Percentiles rank a stretch among this genome's conserved stretches.
Evolutionary conservation across 1,140 invertebrate species (phyloP).

Genomic region (Brachionus asplanchnoidis): DNA sequence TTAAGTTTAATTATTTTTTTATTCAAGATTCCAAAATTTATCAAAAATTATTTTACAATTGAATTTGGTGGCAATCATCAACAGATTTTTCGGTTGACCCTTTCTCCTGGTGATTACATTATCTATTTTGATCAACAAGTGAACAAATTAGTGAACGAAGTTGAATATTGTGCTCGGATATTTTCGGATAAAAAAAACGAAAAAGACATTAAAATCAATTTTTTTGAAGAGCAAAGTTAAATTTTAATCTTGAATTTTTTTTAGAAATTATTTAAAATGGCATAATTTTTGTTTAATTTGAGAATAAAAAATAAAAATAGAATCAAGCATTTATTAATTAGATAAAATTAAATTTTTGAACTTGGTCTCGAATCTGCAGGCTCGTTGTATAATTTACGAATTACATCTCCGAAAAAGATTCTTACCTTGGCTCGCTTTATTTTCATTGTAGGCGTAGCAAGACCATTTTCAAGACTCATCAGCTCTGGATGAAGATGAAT

Average conservation of each 20-base stretch:
- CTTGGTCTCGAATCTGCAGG: not conserved
- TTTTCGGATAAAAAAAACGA: not conserved
- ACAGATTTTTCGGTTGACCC: not conserved
- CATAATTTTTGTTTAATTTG: not conserved
- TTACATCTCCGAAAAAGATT: slow-evolving; percentile 1
- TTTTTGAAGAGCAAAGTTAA: slow-evolving; percentile 17
- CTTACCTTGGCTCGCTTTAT: slow-evolving; percentile 66
- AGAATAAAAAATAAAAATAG: not conserved
- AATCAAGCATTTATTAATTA: not conserved
- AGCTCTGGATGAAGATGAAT: slow-evolving; percentile 78
- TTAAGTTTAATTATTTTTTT: not conserved
- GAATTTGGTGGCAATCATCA: slow-evolving; percentile 13
- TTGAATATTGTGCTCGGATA: not conserved
- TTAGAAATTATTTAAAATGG: not conserved
- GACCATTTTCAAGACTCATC: slow-evolving; percentile 91
- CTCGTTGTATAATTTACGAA: not conserved
- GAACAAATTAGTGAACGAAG: not conserved
- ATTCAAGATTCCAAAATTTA: not conserved
- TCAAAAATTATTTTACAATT: not conserved
- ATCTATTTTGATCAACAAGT: not conserved
- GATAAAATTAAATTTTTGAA: not conserved
- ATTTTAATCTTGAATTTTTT: not conserved
- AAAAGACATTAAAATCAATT: not conserved
- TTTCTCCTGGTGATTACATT: not conserved
- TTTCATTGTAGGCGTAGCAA: slow-evolving; percentile 93